Base-by-base conservation (phyloP, 2,113 vertebrate genomes). In the Crotalus helleri region DNA sequence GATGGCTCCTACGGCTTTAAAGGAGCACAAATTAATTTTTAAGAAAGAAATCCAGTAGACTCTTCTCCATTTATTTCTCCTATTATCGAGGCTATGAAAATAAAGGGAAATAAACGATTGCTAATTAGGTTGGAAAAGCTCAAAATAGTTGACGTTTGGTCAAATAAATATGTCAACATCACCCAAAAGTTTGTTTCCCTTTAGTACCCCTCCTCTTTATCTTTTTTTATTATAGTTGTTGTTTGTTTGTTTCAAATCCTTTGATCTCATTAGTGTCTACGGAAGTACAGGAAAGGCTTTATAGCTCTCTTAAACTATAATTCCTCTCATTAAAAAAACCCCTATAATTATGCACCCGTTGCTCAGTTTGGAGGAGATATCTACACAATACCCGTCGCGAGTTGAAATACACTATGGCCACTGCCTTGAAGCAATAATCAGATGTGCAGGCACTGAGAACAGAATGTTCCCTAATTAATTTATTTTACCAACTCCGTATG, bases 301-400 rank as follows among this genome's bases (percentile, higher is more conserved):
- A 95, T 17, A 23, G 8, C 33, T 57, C 55, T 17, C 10, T 92
- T 93, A 90, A 93, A 93, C 91, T n/a, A 85, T 55, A 85, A 88
- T 92, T 90, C 64, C 74, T 74, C 15, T 93, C 23, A 9, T 44
- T 57, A 21, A 85, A 1, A 46, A 69, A 26, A 26, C 3, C 7
- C 17, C 5, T 39, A 55, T 90, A 92, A 91, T 58, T 33, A 85
- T 10, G 4, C 91, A 9, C 59, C 7, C n/a, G 9, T 55, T 74
- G 33, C 24, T 93, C 19, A 19, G 10, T 46, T 88, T 49, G 59
- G 46, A 26, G 15, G 29, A 92, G 58, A 88, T 24, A 54, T 88
- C n/a, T 69, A 24, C 51, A 69, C n/a, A 64, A 69, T 64, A 39
- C n/a, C 85, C 88, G 46, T 64, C 58, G 54, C 2, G 24, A 54